Percentiles rank a stretch among this genome's conserved stretches.
Evolutionary conservation across 2,113 vertebrate genomes (phyloP).

Genomic region (Ahaetulla prasina): DNA sequence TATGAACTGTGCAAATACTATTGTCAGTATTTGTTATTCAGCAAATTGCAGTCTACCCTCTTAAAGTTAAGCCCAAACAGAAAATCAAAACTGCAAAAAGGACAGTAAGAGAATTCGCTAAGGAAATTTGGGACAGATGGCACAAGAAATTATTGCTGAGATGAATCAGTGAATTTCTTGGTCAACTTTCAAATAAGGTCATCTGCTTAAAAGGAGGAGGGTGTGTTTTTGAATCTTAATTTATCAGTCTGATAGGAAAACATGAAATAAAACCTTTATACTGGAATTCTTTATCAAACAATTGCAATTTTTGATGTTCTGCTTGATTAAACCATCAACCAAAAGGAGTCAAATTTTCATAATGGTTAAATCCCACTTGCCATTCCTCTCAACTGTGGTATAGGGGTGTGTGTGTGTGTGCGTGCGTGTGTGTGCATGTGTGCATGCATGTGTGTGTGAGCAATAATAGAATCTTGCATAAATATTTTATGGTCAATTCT

Average conservation of each 20-base stretch:
- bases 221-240: not conserved
- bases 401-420: too few relatives aligned
- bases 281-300: not conserved
- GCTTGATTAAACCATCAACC: constrained; percentile 2
- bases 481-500: not conserved
- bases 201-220: not conserved
- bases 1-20: not conserved
- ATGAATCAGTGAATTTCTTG: constrained; percentile 22
- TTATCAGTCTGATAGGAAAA: not conserved
- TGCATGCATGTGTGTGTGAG: too few relatives aligned
- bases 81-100: constrained; percentile 1
- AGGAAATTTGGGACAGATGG: constrained; percentile 17
- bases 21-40: not conserved
- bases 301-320: not conserved
- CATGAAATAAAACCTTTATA: constrained; percentile 12
- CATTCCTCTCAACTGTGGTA: not conserved
- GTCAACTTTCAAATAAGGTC: not conserved
- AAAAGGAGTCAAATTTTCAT: constrained; percentile 13
- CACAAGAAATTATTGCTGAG: not conserved
- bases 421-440: too few relatives aligned
- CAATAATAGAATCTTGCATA: not conserved
- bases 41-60: not conserved
- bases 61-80: not conserved
- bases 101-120: constrained; percentile 1
- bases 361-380: constrained; percentile 12